Percentiles rank a stretch among this genome's conserved stretches.
phyloP scores from a whole-genome alignment of 2,113 vertebrate genomes.

The Tiliqua scincoides region DNA sequence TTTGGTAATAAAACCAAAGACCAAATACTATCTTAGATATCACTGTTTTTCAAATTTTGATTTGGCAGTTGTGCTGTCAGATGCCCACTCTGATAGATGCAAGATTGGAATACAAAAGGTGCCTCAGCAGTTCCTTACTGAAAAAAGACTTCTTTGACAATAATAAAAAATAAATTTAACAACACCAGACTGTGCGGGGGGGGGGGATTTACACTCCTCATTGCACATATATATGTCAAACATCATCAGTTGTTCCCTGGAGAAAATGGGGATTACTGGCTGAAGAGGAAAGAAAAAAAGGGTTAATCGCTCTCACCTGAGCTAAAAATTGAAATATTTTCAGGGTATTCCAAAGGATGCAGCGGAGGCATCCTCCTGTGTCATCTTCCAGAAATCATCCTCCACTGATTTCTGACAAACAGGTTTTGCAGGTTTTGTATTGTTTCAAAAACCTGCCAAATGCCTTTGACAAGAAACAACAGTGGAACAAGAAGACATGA shows the following conservation, averaged over 20 bases:
- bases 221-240: neutral
- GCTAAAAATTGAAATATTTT: neutral
- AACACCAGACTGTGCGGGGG: neutral
- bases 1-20: neutral
- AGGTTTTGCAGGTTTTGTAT: neutral
- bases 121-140: neutral
- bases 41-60: conserved; percentile 1
- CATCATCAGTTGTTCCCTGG: rapidly evolving
- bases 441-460: neutral
- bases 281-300: neutral
- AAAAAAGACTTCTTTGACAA: neutral
- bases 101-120: neutral
- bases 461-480: neutral
- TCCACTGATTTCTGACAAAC: neutral
- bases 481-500: neutral
- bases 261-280: neutral
- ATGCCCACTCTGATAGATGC: neutral
- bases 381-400: too few relatives aligned
- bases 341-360: neutral
- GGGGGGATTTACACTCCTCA: neutral
- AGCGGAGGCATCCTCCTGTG: neutral
- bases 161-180: neutral
- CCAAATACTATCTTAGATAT: neutral
- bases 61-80: neutral
- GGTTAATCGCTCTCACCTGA: neutral